Base-by-base conservation (phyloP, 37 sponge, comb jelly and placozoan species). In the Beroe forskalii region DNA sequence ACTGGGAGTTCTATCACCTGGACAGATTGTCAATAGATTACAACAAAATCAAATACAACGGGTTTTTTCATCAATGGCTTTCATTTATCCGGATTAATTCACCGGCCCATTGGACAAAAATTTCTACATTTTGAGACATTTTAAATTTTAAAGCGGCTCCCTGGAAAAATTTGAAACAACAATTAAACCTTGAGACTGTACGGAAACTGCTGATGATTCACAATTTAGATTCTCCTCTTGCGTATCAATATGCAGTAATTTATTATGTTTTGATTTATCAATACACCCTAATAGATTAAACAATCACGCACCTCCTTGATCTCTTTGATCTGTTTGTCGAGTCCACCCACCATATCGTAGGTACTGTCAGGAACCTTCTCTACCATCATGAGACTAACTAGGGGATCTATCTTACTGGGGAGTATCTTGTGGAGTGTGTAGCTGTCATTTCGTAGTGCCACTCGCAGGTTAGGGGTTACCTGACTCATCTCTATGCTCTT, bases 311-410 rank as follows among this genome's bases (percentile, higher is more conserved):
- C 96, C 92, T 97, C 98, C 92, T 97, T 97, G 89, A 97, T 97
- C 40, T 97, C 99, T 61, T 95, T 95, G 24, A 98, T 96, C 91
- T 98, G 99, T 90, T 98, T 98, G 93, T 96, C 95, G 3, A 98
- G 93, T 33, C 99, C 99, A 25, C 99, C 99, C n/a, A 98, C 91
- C 97, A 98, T 95, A 62, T 98, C 99, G 89, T 98, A 98, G 38
- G 99, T 98, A 64, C 95, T 94, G 90, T 98, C 99, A 0, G 99
- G 99, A 0, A 98, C 99, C 89, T 98, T 98, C 93, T 98, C 99
- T 35, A 98, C 99, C 99, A 98, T 98, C 99, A 98, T 98, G 39
- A 98, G 89, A 60, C 96, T 98, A 35, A 98, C 99, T 31, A 98
- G 96, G 24, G 99, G 99, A 64, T 98, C 99, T 40, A 96, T 95